phyloP scores from a whole-genome alignment of 2,888 invertebrate species.

The Drosophila monieri region DNA sequence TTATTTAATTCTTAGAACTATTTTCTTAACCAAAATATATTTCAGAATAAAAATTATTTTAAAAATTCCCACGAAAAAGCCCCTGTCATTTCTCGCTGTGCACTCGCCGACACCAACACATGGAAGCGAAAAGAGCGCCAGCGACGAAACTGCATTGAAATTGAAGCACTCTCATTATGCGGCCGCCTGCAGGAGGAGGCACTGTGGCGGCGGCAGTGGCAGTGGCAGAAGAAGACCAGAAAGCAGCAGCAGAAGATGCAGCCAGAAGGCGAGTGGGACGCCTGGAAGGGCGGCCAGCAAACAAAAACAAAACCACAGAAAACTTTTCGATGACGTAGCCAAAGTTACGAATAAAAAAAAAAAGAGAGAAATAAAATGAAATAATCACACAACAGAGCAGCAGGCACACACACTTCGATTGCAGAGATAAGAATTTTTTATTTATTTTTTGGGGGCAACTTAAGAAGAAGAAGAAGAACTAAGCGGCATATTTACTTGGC shows the following conservation, averaged over 20 bases:
- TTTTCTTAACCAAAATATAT: too few relatives aligned
- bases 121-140: slow-evolving; percentile 32
- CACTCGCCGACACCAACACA: not conserved
- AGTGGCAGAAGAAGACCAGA: slow-evolving; percentile 9
- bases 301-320: slow-evolving; percentile 11
- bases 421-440: not conserved
- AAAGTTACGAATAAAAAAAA: not conserved
- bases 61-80: not conserved
- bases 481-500: slow-evolving; percentile 31
- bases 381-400: not conserved
- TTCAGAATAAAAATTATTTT: not conserved
- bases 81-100: not conserved
- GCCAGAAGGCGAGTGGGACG: slow-evolving; percentile 9
- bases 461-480: slow-evolving; percentile 13
- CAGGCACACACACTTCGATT: not conserved
- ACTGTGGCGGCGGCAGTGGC: not conserved
- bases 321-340: slow-evolving; percentile 13
- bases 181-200: slow-evolving; percentile 38
- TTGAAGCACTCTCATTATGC: slow-evolving; percentile 68
- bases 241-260: not conserved
- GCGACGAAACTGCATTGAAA: slow-evolving; percentile 52
- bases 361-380: not conserved
- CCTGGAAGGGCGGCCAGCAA: not conserved
- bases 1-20: too few relatives aligned
- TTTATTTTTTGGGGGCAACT: not conserved